Conservation (phyloP, 2,113 vertebrate species). For the Caloenas nicobarica region DNA sequence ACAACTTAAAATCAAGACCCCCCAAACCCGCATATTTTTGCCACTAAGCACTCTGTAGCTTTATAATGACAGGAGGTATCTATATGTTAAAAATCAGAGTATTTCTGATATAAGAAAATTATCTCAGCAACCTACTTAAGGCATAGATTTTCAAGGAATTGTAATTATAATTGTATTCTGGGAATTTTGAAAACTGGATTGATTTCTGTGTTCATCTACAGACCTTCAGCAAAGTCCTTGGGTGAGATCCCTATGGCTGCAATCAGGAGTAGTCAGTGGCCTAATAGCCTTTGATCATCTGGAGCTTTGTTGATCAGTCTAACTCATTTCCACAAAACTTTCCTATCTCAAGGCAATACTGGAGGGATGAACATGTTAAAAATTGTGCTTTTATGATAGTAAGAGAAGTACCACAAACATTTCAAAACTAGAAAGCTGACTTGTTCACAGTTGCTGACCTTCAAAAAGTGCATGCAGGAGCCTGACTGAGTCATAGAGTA, state of each 20-base stretch:
- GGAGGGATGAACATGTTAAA: background rate
- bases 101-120: background rate
- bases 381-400: background rate
- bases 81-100: background rate
- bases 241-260: background rate
- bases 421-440: background rate
- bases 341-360: background rate
- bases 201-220: background rate
- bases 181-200: background rate
- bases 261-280: background rate
- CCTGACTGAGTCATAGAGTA: background rate
- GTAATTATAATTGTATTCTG: background rate
- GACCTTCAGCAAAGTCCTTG: background rate
- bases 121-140: background rate
- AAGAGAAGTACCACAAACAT: background rate
- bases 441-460: background rate
- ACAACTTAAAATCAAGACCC: background rate
- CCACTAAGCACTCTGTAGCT: rapidly evolving
- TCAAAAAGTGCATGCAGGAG: background rate
- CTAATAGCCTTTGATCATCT: background rate
- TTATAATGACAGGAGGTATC: background rate
- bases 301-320: background rate
- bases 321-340: background rate
- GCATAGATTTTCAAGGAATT: background rate
- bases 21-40: background rate